A percentile compares a stretch with the other conserved stretches of the same genome.
These are phyloP conservation scores for Anastrepha ludens DNA, from an alignment of 1,140 invertebrate genomes.

Conservation along the genomic window DNA sequence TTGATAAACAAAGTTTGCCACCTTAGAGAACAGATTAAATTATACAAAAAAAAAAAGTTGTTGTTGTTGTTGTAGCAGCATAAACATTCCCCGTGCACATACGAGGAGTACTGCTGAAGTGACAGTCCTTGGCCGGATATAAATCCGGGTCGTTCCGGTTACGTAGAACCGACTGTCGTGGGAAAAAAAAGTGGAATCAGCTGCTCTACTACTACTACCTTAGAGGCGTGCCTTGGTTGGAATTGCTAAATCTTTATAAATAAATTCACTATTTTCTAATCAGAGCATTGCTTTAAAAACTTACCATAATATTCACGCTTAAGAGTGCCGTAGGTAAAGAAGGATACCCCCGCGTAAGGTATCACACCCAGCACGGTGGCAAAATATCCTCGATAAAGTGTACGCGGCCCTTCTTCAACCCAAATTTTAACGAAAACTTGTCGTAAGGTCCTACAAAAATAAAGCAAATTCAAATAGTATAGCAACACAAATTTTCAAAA, in stretches of 20 bases:
- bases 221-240: too few species aligned
- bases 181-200: too few species aligned
- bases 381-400: slow-evolving; percentile 91
- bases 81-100: too few species aligned
- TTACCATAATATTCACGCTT: slow-evolving; percentile 89
- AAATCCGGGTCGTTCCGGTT: too few species aligned
- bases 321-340: slow-evolving; percentile 97
- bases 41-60: too few species aligned
- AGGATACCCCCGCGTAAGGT: slow-evolving; percentile 97
- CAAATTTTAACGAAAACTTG: slow-evolving; percentile 91
- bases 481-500: background rate
- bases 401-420: slow-evolving; percentile 84
- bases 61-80: too few species aligned
- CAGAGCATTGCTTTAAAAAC: slow-evolving; percentile 21
- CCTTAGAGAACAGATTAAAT: too few species aligned
- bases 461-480: slow-evolving; percentile 52
- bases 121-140: too few species aligned
- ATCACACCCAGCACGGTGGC: slow-evolving; percentile 96
- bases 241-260: background rate
- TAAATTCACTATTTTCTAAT: background rate
- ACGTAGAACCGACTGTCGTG: too few species aligned
- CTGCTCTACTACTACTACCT: too few species aligned
- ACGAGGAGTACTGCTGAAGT: too few species aligned
- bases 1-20: too few species aligned
- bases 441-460: slow-evolving; percentile 71